Conservation (phyloP, 2,113 vertebrate genomes). For the Tachuris rubrigastra region DNA sequence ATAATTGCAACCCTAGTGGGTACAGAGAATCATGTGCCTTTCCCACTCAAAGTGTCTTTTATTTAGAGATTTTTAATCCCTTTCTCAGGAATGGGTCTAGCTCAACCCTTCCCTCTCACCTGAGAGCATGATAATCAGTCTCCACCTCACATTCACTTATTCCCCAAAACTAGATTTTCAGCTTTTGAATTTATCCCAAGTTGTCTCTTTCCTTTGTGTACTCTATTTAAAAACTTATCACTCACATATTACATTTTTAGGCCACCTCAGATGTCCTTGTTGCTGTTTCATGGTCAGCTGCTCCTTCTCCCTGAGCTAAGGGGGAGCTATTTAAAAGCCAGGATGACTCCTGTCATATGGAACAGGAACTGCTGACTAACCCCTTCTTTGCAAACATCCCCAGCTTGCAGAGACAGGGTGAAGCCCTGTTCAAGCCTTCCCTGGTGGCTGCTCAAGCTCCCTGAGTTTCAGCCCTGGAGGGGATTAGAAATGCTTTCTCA, state of each 20-base stretch:
- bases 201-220: background rate
- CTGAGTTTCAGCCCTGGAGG: background rate
- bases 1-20: background rate
- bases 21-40: background rate
- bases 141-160: background rate
- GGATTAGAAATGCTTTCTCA: background rate
- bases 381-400: background rate
- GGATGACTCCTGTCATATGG: background rate
- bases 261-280: slow-evolving; percentile 10
- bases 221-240: background rate
- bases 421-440: background rate
- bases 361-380: background rate
- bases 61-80: background rate
- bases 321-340: slow-evolving; percentile 5
- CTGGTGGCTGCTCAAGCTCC: background rate
- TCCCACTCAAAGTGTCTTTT: background rate
- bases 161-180: background rate
- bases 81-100: background rate
- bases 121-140: background rate
- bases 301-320: background rate
- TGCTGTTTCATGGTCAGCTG: slow-evolving; percentile 42
- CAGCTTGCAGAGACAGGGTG: background rate
- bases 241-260: background rate
- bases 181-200: background rate
- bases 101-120: background rate